Conservation (phyloP, 2,888 invertebrate species). For the Drosophila fulvimacula region DNA sequence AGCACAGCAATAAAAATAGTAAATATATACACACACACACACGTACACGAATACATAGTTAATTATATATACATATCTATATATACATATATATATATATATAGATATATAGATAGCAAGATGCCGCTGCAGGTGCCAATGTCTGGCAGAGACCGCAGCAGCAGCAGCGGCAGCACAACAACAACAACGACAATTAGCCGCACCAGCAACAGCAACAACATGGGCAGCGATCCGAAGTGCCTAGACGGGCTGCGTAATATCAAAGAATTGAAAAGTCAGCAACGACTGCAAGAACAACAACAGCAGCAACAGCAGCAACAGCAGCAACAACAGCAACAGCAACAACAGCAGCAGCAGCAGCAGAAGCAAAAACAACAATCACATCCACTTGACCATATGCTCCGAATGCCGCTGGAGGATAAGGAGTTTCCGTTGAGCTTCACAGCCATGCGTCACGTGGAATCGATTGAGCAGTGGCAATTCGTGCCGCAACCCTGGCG, state of each 20-base stretch:
- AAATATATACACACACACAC: slow-evolving; percentile 14
- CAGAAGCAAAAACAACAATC: neutral
- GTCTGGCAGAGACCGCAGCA: slow-evolving; percentile 35
- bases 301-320: neutral
- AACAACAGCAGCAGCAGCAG: neutral
- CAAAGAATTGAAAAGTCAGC: slow-evolving; percentile 9
- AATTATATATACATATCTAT: neutral
- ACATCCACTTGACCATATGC: too few relatives aligned
- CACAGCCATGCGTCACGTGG: slow-evolving; percentile 87
- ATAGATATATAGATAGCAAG: neutral
- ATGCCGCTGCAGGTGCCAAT: slow-evolving; percentile 48
- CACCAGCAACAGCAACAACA: slow-evolving; percentile 23
- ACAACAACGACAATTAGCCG: slow-evolving; percentile 20
- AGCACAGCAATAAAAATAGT: slow-evolving; percentile 7
- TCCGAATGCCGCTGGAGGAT: slow-evolving; percentile 15
- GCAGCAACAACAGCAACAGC: neutral
- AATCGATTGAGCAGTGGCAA: slow-evolving; percentile 88
- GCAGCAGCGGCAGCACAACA: slow-evolving; percentile 14
- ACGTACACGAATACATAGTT: neutral
- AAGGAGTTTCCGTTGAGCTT: slow-evolving; percentile 75
- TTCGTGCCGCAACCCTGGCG: slow-evolving; percentile 93
- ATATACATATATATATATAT: slow-evolving; percentile 1
- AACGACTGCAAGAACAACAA: neutral
- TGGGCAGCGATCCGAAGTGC: slow-evolving; percentile 1
- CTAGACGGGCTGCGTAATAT: slow-evolving; percentile 1